phyloP scores from a whole-genome alignment of 2,113 vertebrate genomes.

The Arenaria interpres region DNA sequence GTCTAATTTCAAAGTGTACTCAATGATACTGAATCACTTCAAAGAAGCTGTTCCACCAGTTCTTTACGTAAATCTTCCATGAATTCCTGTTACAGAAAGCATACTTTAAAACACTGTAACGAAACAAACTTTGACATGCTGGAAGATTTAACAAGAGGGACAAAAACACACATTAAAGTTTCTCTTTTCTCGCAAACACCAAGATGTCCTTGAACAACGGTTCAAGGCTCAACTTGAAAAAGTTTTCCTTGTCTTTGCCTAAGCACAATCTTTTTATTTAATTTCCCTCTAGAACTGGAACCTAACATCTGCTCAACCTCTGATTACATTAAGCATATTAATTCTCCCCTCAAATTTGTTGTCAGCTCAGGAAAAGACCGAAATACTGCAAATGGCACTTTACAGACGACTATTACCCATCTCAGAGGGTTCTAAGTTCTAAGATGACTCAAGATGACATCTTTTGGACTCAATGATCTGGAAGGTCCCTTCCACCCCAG shows the following conservation, averaged over 20 bases:
- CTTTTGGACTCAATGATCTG: not conserved
- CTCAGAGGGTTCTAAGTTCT: fast-evolving
- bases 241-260: not conserved
- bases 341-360: not conserved
- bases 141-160: not conserved
- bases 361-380: not conserved
- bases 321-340: not conserved
- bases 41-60: conserved; percentile 30
- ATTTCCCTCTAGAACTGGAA: not conserved
- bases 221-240: not conserved
- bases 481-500: not conserved
- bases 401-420: not conserved
- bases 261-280: not conserved
- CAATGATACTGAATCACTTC: conserved; percentile 12
- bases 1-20: not conserved
- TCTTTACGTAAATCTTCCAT: not conserved
- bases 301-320: not conserved
- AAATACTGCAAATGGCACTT: not conserved
- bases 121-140: not conserved
- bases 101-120: not conserved
- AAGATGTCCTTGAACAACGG: not conserved
- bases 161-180: fast-evolving
- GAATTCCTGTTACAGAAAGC: not conserved
- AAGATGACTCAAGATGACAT: not conserved
- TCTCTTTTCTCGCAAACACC: not conserved